Percentiles rank a stretch among this genome's conserved stretches.
phyloP scores from a whole-genome alignment of 1,140 invertebrate genomes.

The Oryzaephilus surinamensis region DNA sequence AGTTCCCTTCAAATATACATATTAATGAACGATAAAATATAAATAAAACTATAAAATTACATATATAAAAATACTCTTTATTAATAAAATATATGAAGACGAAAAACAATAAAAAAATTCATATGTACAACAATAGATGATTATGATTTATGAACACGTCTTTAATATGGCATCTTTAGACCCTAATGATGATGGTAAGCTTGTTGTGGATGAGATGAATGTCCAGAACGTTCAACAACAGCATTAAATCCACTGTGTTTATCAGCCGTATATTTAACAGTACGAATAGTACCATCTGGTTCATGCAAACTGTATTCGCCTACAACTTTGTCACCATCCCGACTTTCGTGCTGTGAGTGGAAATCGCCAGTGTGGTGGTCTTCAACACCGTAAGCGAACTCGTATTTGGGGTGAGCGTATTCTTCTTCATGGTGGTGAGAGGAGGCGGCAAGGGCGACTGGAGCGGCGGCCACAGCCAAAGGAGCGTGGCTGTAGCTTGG shows the following conservation, averaged over 20 bases:
- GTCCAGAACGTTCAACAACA: conserved; percentile 29
- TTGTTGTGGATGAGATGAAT: conserved; percentile 6
- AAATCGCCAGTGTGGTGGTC: conserved; percentile 33
- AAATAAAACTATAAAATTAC: no score
- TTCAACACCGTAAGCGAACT: conserved; percentile 31
- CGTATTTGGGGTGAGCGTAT: conserved; percentile 19
- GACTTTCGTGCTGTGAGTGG: conserved; percentile 31
- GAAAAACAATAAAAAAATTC: no score
- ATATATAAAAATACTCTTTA: no score
- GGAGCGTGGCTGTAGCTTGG: conserved; percentile 1
- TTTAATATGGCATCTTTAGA: no score
- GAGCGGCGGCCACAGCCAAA: not conserved
- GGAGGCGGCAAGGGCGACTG: not conserved
- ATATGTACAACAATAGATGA: no score
- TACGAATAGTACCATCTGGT: conserved; percentile 40
- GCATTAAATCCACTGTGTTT: conserved; percentile 53
- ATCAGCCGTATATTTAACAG: conserved; percentile 57
- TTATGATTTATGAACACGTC: no score
- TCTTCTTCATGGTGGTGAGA: conserved; percentile 2
- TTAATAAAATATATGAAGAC: no score
- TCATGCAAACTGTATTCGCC: conserved; percentile 25
- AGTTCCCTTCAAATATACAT: no score
- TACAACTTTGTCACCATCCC: conserved; percentile 26
- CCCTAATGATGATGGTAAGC: conserved; percentile 1
- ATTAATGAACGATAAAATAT: no score